Evolutionary conservation across 2,113 vertebrate species (phyloP).

Genomic region (Psittacus erithacus): DNA sequence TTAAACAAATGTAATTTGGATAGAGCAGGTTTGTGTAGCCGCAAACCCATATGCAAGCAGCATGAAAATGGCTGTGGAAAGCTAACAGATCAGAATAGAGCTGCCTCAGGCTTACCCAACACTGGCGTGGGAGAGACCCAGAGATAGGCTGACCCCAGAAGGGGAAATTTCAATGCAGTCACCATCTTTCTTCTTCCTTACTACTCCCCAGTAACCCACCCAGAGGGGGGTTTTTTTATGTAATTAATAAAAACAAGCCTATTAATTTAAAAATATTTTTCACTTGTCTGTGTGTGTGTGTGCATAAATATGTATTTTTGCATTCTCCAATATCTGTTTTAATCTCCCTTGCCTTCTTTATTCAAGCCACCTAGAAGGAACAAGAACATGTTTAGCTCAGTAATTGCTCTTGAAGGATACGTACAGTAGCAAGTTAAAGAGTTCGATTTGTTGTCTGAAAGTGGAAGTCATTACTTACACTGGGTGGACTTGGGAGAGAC

Average conservation of each 20-base stretch:
- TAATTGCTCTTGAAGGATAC: conserved; percentile 4
- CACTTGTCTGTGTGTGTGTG: background rate
- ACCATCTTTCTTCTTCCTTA: background rate
- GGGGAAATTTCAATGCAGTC: background rate
- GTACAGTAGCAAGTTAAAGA: background rate
- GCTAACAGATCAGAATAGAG: background rate
- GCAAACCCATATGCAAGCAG: background rate
- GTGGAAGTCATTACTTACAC: background rate
- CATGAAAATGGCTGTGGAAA: background rate
- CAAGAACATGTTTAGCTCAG: background rate
- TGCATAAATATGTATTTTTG: background rate
- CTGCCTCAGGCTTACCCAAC: background rate
- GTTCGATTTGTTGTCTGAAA: background rate
- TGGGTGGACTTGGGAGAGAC: background rate
- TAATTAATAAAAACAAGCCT: background rate
- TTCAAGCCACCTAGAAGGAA: background rate
- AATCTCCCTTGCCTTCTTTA: background rate
- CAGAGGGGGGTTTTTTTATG: background rate
- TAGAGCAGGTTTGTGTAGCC: background rate
- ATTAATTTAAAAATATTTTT: background rate
- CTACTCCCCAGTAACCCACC: background rate
- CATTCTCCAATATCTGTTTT: background rate
- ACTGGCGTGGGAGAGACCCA: background rate
- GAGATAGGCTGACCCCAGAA: background rate
- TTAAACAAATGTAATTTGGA: background rate